A percentile compares a stretch with the other conserved stretches of the same genome.
Evolutionary conservation across 2,888 invertebrate genomes (phyloP).

Genomic region (Yponomeuta sedellus): DNA sequence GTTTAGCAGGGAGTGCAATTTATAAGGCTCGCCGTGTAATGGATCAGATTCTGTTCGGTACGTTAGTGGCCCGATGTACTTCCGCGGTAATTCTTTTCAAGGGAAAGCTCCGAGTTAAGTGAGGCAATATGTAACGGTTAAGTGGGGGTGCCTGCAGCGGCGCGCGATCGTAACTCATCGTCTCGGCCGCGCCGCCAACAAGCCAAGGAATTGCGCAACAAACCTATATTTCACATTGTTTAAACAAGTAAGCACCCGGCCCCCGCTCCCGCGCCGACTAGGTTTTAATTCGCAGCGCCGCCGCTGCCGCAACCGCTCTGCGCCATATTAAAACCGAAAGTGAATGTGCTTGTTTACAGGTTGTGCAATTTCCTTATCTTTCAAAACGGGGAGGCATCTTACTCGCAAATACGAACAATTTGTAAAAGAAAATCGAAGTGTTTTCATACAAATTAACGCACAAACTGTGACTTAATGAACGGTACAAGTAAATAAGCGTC

Average conservation of each 20-base stretch:
- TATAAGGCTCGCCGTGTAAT: conserved; percentile 36
- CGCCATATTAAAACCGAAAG: neutral
- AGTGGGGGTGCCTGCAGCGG: conserved; percentile 46
- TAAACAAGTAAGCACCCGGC: conserved; percentile 29
- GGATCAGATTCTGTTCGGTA: conserved; percentile 30
- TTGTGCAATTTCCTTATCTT: no score
- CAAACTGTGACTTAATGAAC: no score
- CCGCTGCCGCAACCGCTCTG: neutral
- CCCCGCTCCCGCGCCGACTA: neutral
- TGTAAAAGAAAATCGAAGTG: no score
- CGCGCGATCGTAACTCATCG: conserved; percentile 55
- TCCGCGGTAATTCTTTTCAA: conserved; percentile 13
- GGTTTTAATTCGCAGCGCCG: neutral
- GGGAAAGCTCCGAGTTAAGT: conserved; percentile 56
- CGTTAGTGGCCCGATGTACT: conserved; percentile 18
- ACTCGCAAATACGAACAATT: no score
- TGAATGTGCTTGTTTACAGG: neutral
- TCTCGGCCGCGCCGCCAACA: conserved; percentile 36
- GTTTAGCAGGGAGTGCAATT: conserved; percentile 33
- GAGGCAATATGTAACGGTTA: conserved; percentile 60
- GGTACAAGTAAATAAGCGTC: no score
- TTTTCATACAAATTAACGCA: no score
- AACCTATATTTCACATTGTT: conserved; percentile 47
- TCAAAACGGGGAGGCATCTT: no score
- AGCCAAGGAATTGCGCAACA: conserved; percentile 37